A percentile compares a stretch with the other conserved stretches of the same genome.
phyloP scores from a whole-genome alignment of 2,888 invertebrate species.

The Prionchulus punctatus region DNA sequence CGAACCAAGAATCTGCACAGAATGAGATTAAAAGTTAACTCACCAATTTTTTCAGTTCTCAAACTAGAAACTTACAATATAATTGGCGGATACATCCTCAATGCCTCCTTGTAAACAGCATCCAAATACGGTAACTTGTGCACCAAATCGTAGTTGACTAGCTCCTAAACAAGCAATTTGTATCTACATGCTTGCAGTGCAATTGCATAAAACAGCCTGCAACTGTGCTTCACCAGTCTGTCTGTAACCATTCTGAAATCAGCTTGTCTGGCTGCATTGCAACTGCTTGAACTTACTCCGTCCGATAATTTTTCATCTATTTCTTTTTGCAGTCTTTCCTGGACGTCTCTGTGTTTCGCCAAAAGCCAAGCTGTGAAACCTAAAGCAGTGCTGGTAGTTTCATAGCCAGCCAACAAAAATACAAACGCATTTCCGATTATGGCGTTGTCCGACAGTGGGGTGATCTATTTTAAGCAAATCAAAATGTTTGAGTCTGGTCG shows the following conservation, averaged over 20 bases:
- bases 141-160: constrained; percentile 16
- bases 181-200: too few relatives aligned
- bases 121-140: constrained; percentile 22
- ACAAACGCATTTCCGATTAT: constrained; percentile 16
- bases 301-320: constrained; percentile 28
- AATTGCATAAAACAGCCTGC: too few relatives aligned
- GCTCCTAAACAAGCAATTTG: too few relatives aligned
- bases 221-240: too few relatives aligned
- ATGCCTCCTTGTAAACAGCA: constrained; percentile 24
- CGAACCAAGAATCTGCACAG: constrained; percentile 10
- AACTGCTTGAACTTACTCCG: too few relatives aligned
- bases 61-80: constrained; percentile 17
- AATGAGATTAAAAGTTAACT: too few relatives aligned
- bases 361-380: constrained; percentile 38
- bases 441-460: constrained; percentile 1
- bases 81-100: constrained; percentile 23
- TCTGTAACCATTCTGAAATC: too few relatives aligned
- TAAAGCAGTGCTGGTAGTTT: constrained; percentile 41
- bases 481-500: too few relatives aligned
- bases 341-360: constrained; percentile 37
- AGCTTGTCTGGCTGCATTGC: too few relatives aligned
- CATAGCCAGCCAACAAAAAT: constrained; percentile 41
- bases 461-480: too few relatives aligned
- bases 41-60: too few relatives aligned
- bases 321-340: constrained; percentile 36